Evolutionary conservation across 2,797 vertebrate species (phyloP), one percentile per base, ranked within the genome.

Genomic region (Novumbra hubbsi): DNA sequence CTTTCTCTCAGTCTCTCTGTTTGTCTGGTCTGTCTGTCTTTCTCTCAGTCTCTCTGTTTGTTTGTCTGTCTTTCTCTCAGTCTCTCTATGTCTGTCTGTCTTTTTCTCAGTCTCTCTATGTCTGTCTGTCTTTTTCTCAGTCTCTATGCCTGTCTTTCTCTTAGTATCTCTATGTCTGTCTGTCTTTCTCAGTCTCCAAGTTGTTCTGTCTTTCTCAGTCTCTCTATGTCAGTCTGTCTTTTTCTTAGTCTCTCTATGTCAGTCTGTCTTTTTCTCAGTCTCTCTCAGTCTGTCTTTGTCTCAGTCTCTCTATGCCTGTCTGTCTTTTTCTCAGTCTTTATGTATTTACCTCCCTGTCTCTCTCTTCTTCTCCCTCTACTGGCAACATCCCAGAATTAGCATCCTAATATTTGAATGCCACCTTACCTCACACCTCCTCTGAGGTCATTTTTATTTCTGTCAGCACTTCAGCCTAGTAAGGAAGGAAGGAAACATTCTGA

Each of bases 401-500:
- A 45, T 45, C 8, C 41, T 45, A 6, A 45, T 45, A 60, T 24
- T 24, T 14, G 11, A 60, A 60, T 24, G 21, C 21, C 11, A 21
- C 52, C 52, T 57, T 21, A 11, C 21, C 24, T 24, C 55, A n/a
- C 19, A 17, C 50, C 55, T 5, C 0, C 9, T 17, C 21, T 27
- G 55, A 12, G 55, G 55, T 60, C 4, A 24, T 60, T 60, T 9
- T 24, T 60, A 60, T 60, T 60, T 60, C 9, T 60, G 55, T 60
- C 21, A 3, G 11, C 9, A 60, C n/a, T 60, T 24, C 55, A 57
- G 21, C 55, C 21, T 12, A 67, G 65, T 27, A 34, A 65, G 63
- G 8, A 67, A n/a, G 34, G 30, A 34, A 8, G 24, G 24, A 48
- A 28, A 14, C 34, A 50, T 69, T 41, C 78, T 66, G 74, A 71